Base-by-base conservation (phyloP, 2,113 vertebrate genomes). In the Albula goreensis region DNA sequence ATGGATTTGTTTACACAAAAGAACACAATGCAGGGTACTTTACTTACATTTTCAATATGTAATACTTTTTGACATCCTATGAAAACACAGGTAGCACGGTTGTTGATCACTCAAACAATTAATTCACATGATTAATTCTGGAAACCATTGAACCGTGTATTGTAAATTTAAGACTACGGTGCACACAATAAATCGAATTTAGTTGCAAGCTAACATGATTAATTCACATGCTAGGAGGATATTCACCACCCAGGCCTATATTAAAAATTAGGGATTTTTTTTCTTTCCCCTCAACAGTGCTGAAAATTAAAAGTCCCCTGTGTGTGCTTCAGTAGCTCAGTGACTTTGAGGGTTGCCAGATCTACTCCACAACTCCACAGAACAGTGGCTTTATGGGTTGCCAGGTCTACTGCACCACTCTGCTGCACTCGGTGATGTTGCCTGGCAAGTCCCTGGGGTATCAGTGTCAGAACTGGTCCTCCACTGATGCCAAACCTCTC, bases 221-320 rank as follows among this genome's bases (percentile, higher is more conserved):
- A 78, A 78, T 78, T 78, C 11, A 78, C 77, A 78, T 78, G n/a
- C 77, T 10, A 48, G 77, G 22, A 13, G 77, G 66, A 70, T 70
- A 70, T 70, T 70, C 22, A 41, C 6, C 66, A 17, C 22, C 15
- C 15, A 70, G 6, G 22, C 22, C 66, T 70, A 19, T 70, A 12
- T 19, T n/a, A 17, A 70, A n/a, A 78, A 19, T 19, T 12, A 78
- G 12, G 74, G 74, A 12, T 78, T 63, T 8, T 70, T 70, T 70
- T n/a, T n/a, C 4, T 70, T 70, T 70, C n/a, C 22, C 17, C 22
- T 70, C 22, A 19, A 5, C 63, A n/a, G 17, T 70, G 63, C 63
- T 70, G 19, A 3, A 74, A 74, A 74, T 74, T 25, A 74, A n/a
- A 74, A 22, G 70, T 74, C 70, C 22, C 4, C 5, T 19, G 22